Evolutionary conservation across 2,888 invertebrate genomes (phyloP).

Genomic region (Cryptosula pallasiana): DNA sequence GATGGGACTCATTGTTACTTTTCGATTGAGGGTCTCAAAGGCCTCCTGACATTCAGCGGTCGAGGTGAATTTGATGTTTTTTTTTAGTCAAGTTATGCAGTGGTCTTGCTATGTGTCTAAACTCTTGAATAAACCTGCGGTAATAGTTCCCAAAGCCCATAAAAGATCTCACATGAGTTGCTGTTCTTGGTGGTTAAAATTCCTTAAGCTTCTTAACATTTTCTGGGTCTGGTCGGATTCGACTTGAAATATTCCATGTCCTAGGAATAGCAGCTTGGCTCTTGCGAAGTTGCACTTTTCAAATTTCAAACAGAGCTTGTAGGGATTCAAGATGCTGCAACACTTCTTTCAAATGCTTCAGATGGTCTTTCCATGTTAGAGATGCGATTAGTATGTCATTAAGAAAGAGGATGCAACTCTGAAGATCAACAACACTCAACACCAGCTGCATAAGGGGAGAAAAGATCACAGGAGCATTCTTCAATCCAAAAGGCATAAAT

Average conservation of each 20-base stretch:
- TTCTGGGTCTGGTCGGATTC: neutral
- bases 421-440: neutral
- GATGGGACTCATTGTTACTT: neutral
- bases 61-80: neutral
- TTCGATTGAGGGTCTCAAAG: neutral
- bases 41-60: neutral
- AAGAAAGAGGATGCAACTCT: neutral
- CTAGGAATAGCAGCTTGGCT: neutral
- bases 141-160: neutral
- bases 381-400: neutral
- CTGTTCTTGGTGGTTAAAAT: neutral
- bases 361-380: neutral
- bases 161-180: neutral
- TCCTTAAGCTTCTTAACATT: neutral
- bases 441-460: neutral
- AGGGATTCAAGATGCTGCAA: neutral
- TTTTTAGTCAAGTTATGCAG: neutral
- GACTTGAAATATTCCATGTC: neutral
- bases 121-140: neutral
- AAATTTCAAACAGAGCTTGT: neutral
- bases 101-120: neutral
- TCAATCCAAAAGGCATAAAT: neutral
- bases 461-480: neutral
- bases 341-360: neutral
- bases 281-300: neutral